phyloP scores from a whole-genome alignment of 1,140 invertebrate species.

The Lasioglossum albipes region DNA sequence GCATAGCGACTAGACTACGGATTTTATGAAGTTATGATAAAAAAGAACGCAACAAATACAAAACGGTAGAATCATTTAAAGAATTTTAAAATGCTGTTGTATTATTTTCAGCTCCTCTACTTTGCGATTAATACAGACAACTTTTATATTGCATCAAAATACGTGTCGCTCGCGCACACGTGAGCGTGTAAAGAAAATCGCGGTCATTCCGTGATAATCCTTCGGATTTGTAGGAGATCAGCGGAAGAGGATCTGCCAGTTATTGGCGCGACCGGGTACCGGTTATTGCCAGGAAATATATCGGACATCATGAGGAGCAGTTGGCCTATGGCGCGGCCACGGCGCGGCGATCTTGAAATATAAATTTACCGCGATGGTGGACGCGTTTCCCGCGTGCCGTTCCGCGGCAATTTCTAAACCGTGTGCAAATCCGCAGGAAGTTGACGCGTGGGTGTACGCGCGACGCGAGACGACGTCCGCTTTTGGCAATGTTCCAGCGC shows the following conservation, averaged over 20 bases:
- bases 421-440: slow-evolving; percentile 31
- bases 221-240: neutral
- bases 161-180: no score
- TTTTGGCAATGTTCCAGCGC: slow-evolving; percentile 24
- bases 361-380: slow-evolving; percentile 6
- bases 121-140: no score
- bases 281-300: slow-evolving; percentile 8
- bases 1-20: no score
- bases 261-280: neutral
- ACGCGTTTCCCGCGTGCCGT: slow-evolving; percentile 3
- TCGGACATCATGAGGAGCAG: slow-evolving; percentile 14
- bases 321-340: neutral
- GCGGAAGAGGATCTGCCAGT: neutral
- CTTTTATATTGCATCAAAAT: no score
- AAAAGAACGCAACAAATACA: no score
- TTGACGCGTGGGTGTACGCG: slow-evolving; percentile 10
- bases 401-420: slow-evolving; percentile 3
- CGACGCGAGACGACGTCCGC: neutral
- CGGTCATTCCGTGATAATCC: neutral
- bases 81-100: no score
- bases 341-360: slow-evolving; percentile 25
- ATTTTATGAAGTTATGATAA: no score
- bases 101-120: no score
- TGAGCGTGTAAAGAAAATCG: neutral
- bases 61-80: no score